These are phyloP conservation scores for Gambusia yucatana DNA, from an alignment of 2,797 vertebrate species.

Conservation along the genomic window DNA sequence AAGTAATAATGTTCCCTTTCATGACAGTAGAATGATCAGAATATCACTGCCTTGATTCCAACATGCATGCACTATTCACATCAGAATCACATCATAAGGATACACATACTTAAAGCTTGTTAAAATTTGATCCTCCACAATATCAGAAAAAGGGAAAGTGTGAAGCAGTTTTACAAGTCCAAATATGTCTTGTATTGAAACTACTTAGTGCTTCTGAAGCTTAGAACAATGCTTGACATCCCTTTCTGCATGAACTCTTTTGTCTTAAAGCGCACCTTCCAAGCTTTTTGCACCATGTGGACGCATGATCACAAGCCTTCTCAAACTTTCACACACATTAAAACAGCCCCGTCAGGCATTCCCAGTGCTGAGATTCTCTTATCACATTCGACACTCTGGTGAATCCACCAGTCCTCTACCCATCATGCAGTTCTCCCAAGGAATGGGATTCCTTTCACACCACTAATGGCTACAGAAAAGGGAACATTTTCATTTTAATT, in stretches of 20 bases:
- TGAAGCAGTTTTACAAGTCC: not conserved
- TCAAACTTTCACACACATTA: conserved; percentile 23
- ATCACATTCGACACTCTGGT: conserved; percentile 61
- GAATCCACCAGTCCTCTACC: conserved; percentile 57
- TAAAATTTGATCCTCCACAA: not conserved
- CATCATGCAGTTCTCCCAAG: conserved; percentile 72
- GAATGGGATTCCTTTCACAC: conserved; percentile 78
- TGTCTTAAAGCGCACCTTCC: conserved; percentile 5
- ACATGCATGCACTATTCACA: not conserved
- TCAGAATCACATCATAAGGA: not conserved
- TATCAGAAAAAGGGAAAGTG: not conserved
- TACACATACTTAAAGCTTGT: not conserved
- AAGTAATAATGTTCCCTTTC: not conserved
- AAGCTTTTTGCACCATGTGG: conserved; percentile 15
- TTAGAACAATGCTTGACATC: conserved; percentile 29
- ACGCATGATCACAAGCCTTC: conserved; percentile 16
- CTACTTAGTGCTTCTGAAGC: conserved; percentile 73
- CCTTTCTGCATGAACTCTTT: conserved; percentile 19
- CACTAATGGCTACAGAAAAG: conserved; percentile 80
- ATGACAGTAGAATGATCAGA: not conserved
- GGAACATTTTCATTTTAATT: conserved; percentile 84
- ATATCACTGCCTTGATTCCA: not conserved
- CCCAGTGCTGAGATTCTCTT: conserved; percentile 58
- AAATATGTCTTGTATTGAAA: conserved; percentile 59
- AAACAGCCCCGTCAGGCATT: conserved; percentile 60